Conservation (phyloP, 1,140 invertebrate species). For the Zaprionus kolodkinae region DNA sequence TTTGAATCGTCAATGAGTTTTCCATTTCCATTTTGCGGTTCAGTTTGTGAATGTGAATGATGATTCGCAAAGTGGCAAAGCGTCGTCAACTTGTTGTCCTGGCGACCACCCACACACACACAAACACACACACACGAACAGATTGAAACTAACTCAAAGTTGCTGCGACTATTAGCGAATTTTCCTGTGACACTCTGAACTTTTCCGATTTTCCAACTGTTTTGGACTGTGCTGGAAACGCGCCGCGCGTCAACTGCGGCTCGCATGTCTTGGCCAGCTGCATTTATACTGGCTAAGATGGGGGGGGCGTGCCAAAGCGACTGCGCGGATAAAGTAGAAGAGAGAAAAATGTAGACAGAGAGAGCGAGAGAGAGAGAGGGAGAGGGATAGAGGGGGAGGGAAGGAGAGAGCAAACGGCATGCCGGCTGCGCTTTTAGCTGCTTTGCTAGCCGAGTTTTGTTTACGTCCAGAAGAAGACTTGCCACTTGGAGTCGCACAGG, state of each 20-base stretch:
- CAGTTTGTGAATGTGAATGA: constrained; percentile 7
- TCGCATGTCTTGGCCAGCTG: constrained; percentile 14
- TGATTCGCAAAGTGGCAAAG: neutral
- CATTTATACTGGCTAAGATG: constrained; percentile 58
- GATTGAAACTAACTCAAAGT: neutral
- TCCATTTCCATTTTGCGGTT: constrained; percentile 20
- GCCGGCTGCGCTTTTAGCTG: constrained; percentile 58
- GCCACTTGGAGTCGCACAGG: constrained; percentile 53
- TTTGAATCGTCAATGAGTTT: neutral
- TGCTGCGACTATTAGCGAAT: neutral
- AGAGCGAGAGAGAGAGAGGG: neutral
- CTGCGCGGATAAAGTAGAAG: constrained; percentile 62
- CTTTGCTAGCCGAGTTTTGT: constrained; percentile 50
- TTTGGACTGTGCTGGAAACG: constrained; percentile 19
- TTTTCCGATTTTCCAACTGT: neutral
- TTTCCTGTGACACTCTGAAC: neutral
- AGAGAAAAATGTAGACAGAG: neutral
- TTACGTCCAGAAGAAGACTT: constrained; percentile 60
- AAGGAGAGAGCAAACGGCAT: constrained; percentile 35
- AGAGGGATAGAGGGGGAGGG: constrained; percentile 25
- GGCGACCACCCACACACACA: neutral
- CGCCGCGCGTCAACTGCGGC: constrained; percentile 56
- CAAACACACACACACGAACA: neutral
- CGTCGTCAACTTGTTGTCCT: constrained; percentile 9
- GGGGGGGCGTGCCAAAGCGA: constrained; percentile 7